phyloP scores from a whole-genome alignment of 2,113 vertebrate species.

The Daboia siamensis region DNA sequence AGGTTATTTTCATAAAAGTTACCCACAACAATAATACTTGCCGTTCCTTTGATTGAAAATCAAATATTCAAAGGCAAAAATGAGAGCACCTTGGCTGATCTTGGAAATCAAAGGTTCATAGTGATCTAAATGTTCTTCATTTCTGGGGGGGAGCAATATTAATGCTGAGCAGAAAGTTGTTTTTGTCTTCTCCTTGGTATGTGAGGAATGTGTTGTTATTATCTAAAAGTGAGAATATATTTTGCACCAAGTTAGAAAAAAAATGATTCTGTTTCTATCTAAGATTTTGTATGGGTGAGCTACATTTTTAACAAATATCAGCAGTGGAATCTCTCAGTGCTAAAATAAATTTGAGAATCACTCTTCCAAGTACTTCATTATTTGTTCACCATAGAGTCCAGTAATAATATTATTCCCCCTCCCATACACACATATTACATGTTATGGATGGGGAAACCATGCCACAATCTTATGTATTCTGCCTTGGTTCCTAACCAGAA shows the following conservation, averaged over 20 bases:
- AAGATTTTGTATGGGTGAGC: not conserved
- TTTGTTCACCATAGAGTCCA: not conserved
- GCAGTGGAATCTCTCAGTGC: not conserved
- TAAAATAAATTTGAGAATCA: not conserved
- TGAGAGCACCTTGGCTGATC: not conserved
- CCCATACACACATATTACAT: not conserved
- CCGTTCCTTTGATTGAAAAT: not conserved
- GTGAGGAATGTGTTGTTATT: not conserved
- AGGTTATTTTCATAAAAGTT: not conserved
- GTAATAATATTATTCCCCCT: not conserved
- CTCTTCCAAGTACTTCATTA: not conserved
- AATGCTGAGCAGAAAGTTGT: not conserved
- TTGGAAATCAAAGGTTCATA: not conserved
- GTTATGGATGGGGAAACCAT: not conserved
- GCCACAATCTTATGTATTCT: not conserved
- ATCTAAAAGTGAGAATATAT: not conserved
- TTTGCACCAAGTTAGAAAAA: not conserved
- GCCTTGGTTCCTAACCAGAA: not conserved
- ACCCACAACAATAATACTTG: not conserved
- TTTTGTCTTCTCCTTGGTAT: not conserved
- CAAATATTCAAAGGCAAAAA: not conserved
- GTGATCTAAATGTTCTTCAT: not conserved
- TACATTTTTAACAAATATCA: not conserved
- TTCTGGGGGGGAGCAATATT: not conserved
- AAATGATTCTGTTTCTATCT: not conserved